These are phyloP conservation scores for Apamea epomidion DNA, from an alignment of 2,888 invertebrate genomes.

Conservation along the genomic window DNA sequence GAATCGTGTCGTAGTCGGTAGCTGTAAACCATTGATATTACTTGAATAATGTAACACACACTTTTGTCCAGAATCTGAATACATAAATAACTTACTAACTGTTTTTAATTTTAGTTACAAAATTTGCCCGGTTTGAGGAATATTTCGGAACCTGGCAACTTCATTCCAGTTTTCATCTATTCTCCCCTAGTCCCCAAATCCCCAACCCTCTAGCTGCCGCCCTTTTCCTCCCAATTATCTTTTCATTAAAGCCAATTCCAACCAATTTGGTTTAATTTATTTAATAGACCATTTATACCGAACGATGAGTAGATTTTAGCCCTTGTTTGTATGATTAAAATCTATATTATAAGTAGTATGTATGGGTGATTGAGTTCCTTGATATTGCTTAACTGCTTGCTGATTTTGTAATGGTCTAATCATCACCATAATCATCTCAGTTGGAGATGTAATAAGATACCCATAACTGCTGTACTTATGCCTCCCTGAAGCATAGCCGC, in stretches of 20 bases:
- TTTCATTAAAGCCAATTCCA: background rate
- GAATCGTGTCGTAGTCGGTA: background rate
- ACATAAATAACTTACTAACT: background rate
- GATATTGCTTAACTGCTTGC: background rate
- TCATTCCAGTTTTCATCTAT: background rate
- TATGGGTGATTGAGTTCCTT: background rate
- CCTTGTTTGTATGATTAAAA: background rate
- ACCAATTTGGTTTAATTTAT: background rate
- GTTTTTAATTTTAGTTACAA: too few species aligned
- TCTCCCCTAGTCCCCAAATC: background rate
- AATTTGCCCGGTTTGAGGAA: background rate
- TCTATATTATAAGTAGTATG: background rate
- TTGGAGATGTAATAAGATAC: background rate
- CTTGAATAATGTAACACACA: background rate
- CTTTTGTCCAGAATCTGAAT: background rate
- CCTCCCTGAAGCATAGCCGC: background rate
- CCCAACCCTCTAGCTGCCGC: constrained; percentile 3
- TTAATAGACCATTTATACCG: background rate
- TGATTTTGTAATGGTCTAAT: background rate
- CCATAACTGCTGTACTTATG: background rate
- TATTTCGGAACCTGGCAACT: background rate
- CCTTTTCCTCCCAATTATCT: background rate
- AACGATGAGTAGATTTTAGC: background rate
- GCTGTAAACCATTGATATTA: background rate
- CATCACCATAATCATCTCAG: background rate